Evolutionary conservation across 2,797 vertebrate genomes (phyloP).

Genomic region (Monodelphis domestica): DNA sequence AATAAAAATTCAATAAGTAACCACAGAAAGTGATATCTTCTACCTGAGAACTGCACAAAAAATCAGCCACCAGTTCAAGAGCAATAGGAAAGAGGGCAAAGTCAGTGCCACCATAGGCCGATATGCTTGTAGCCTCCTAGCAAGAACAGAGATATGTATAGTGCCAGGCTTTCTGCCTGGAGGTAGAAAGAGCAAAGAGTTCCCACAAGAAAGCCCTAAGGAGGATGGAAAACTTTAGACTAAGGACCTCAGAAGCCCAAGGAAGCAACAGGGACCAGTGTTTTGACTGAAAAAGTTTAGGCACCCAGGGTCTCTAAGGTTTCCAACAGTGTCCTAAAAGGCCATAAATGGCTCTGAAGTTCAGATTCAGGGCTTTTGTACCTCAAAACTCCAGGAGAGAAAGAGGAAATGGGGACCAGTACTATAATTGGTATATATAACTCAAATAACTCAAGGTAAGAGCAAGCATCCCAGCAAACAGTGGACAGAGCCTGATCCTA

Average conservation of each 20-base stretch:
- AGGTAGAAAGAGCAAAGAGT: background rate
- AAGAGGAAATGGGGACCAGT: background rate
- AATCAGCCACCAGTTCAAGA: background rate
- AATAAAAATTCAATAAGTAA: background rate
- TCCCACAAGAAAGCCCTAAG: background rate
- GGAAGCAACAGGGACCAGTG: background rate
- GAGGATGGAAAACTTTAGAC: background rate
- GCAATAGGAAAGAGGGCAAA: background rate
- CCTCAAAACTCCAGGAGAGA: background rate
- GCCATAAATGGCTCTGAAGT: too few relatives aligned
- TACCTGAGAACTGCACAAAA: background rate
- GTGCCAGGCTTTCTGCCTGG: background rate
- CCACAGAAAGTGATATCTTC: background rate
- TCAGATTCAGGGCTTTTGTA: background rate
- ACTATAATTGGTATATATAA: too few relatives aligned
- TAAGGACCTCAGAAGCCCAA: background rate
- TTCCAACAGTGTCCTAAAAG: background rate
- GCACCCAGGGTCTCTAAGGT: background rate
- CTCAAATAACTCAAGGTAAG: background rate
- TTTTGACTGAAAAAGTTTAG: background rate
- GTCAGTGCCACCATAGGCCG: background rate
- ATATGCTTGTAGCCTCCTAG: background rate
- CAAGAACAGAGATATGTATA: background rate
- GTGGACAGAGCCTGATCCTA: background rate
- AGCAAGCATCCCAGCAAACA: background rate